These are phyloP conservation scores for Drosophila sulfurigaster DNA, from an alignment of 1,140 invertebrate species.

Conservation along the genomic window DNA sequence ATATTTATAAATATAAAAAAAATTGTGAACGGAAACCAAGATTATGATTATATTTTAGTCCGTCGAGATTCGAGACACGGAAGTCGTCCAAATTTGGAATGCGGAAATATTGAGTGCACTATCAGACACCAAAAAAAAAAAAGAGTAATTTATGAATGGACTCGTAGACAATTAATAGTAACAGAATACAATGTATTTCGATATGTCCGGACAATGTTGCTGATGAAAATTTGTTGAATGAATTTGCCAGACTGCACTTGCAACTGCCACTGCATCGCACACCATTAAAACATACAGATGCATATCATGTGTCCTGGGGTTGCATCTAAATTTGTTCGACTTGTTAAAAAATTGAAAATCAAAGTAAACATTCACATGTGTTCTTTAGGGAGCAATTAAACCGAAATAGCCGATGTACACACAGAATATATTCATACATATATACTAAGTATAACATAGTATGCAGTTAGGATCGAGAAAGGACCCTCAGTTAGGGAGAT, in stretches of 20 bases:
- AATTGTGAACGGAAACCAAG: slow-evolving; percentile 17
- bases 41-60: slow-evolving; percentile 14
- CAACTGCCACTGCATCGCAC: slow-evolving; percentile 20
- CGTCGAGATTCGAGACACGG: slow-evolving; percentile 31
- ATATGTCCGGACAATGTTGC: slow-evolving; percentile 58
- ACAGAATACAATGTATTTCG: slow-evolving; percentile 55
- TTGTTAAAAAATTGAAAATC: slow-evolving; percentile 53
- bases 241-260: slow-evolving; percentile 58
- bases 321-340: slow-evolving; percentile 42
- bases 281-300: slow-evolving; percentile 5
- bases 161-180: slow-evolving; percentile 54
- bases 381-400: slow-evolving; percentile 48
- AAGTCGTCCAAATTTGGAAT: slow-evolving; percentile 52
- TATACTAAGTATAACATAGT: slow-evolving; percentile 8
- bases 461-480: slow-evolving; percentile 45
- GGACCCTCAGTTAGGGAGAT: slow-evolving; percentile 29
- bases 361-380: slow-evolving; percentile 68
- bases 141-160: slow-evolving; percentile 67
- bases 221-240: slow-evolving; percentile 47
- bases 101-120: slow-evolving; percentile 59
- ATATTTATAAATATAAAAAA: slow-evolving; percentile 16
- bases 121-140: slow-evolving; percentile 25
- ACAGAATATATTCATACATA: background rate
- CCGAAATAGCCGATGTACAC: slow-evolving; percentile 30
- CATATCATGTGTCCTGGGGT: slow-evolving; percentile 46